Evolutionary conservation across 2,888 invertebrate genomes (phyloP).

Genomic region (Adelognathus sp.): DNA sequence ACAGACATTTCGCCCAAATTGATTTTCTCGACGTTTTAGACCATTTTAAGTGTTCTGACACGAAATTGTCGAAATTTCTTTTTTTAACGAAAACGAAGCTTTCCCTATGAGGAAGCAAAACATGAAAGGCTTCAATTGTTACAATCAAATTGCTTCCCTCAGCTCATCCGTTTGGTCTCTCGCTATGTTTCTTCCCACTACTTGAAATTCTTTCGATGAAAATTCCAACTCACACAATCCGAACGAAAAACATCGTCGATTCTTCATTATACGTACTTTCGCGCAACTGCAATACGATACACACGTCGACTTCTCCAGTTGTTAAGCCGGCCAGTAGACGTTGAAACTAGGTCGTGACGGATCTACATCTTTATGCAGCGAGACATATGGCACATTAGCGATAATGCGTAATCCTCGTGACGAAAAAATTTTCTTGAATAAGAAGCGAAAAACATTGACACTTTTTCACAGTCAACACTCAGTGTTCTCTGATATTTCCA

Average conservation of each 20-base stretch:
- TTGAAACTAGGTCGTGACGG: not conserved
- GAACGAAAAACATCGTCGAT: not conserved
- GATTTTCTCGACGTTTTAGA: no score
- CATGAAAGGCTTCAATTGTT: not conserved
- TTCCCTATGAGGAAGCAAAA: no score
- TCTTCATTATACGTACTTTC: not conserved
- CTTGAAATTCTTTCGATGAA: not conserved
- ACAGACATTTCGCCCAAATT: no score
- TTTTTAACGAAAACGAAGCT: no score
- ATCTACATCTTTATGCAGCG: conserved; percentile 1
- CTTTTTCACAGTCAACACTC: no score
- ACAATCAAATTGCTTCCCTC: not conserved
- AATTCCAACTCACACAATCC: not conserved
- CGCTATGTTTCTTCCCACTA: not conserved
- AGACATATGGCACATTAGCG: not conserved
- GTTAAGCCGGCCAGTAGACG: not conserved
- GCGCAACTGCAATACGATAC: not conserved
- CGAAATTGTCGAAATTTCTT: no score
- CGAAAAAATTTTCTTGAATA: not conserved
- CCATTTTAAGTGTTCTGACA: no score
- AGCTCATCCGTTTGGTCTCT: not conserved
- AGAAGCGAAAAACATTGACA: no score
- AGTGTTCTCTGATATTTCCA: no score
- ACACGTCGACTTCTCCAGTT: conserved; percentile 13
- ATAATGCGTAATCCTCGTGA: not conserved